A percentile compares a stretch with the other conserved stretches of the same genome.
These are phyloP conservation scores for Hippocampus abdominalis DNA, from an alignment of 2,113 vertebrate species.

Conservation along the genomic window DNA sequence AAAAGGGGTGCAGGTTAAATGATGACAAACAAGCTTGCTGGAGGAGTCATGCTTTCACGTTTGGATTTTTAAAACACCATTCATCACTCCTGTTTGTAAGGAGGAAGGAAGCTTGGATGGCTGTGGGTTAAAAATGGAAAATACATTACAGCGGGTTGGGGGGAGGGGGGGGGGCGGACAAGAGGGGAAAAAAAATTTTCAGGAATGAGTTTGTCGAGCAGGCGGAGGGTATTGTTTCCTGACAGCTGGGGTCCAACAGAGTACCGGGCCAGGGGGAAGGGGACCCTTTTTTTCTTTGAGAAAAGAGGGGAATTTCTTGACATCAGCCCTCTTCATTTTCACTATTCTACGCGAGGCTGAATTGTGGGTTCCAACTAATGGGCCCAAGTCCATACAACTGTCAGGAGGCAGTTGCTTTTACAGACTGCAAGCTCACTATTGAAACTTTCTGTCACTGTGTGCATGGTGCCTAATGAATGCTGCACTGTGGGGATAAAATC, in stretches of 20 bases:
- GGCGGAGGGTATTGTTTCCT: conserved; percentile 79
- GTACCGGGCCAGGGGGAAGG: conserved; percentile 59
- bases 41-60: conserved; percentile 51
- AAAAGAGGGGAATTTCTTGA: conserved; percentile 74
- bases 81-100: conserved; percentile 64
- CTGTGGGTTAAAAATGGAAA: conserved; percentile 79
- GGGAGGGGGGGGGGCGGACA: conserved; percentile 48
- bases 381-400: conserved; percentile 75
- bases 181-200: conserved; percentile 70
- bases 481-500: conserved; percentile 64
- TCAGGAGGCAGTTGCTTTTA: conserved; percentile 72
- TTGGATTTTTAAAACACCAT: conserved; percentile 62
- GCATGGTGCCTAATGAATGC: conserved; percentile 71
- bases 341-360: conserved; percentile 72
- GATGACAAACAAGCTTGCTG: conserved; percentile 50
- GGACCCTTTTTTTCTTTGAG: conserved; percentile 67
- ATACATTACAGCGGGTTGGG: conserved; percentile 71
- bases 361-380: conserved; percentile 72
- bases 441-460: conserved; percentile 68
- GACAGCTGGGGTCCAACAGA: conserved; percentile 76
- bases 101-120: conserved; percentile 76
- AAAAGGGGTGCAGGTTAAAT: conserved; percentile 39
- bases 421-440: conserved; percentile 67
- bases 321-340: conserved; percentile 74
- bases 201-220: conserved; percentile 77